Conservation (phyloP, 2,113 vertebrate genomes). For the Varanus salvator region DNA sequence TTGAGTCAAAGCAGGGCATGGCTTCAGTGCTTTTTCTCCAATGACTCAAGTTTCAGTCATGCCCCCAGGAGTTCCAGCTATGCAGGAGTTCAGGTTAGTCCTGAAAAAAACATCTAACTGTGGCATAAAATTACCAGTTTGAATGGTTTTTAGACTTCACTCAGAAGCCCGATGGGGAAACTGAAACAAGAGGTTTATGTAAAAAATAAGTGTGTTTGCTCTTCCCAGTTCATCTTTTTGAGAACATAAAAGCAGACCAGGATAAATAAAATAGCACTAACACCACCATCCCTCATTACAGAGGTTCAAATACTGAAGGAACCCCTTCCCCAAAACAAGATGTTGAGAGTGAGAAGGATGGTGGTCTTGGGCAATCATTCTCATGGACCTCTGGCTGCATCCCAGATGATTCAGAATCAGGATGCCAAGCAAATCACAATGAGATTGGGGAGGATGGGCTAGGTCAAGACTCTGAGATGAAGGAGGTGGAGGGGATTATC, state of each 20-base stretch:
- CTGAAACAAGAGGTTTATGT: constrained; percentile 14
- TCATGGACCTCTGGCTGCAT: too few relatives aligned
- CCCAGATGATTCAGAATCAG: too few relatives aligned
- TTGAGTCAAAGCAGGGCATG: neutral
- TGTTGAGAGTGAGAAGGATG: neutral
- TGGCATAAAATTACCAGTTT: neutral
- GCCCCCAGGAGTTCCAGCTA: fast-evolving
- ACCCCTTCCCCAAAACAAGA: neutral
- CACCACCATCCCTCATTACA: neutral
- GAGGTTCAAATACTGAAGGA: neutral
- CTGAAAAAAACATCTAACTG: neutral
- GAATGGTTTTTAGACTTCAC: constrained; percentile 37
- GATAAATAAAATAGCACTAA: constrained; percentile 47
- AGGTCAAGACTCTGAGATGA: too few relatives aligned
- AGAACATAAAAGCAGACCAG: constrained; percentile 30
- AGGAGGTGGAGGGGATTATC: too few relatives aligned
- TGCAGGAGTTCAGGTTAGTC: constrained; percentile 31
- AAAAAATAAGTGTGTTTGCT: constrained; percentile 38
- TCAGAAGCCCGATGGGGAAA: constrained; percentile 20
- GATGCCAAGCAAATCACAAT: too few relatives aligned
- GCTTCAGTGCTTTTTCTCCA: neutral
- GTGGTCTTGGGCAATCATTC: too few relatives aligned
- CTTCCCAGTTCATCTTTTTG: constrained; percentile 32
- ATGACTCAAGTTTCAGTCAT: constrained; percentile 28
- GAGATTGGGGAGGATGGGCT: too few relatives aligned